Evolutionary conservation across 2,113 vertebrate genomes (phyloP).

Genomic region (Larimichthys polyactis): DNA sequence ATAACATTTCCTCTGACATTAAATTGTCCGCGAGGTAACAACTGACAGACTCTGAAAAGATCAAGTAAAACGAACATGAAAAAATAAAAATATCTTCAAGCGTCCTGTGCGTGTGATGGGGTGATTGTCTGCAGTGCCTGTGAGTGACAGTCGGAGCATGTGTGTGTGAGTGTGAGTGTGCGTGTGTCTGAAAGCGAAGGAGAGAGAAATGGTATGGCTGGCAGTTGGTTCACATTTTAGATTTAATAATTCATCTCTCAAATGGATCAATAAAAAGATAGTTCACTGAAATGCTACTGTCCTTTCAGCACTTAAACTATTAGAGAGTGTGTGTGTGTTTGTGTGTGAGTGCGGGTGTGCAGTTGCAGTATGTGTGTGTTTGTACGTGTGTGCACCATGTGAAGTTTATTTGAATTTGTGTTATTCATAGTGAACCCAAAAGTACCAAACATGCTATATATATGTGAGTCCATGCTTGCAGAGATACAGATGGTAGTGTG

Average conservation of each 20-base stretch:
- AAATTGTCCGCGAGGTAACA: neutral
- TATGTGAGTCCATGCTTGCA: too few species aligned
- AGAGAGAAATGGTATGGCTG: slow-evolving; percentile 16
- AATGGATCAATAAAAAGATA: slow-evolving; percentile 62
- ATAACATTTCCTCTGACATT: slow-evolving; percentile 6
- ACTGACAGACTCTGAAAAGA: slow-evolving; percentile 6
- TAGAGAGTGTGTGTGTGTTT: slow-evolving; percentile 10
- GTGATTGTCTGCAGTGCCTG: neutral
- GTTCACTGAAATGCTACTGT: slow-evolving; percentile 44
- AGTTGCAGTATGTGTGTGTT: slow-evolving; percentile 3
- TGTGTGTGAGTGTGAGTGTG: neutral
- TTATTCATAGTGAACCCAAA: neutral
- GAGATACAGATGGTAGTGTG: neutral
- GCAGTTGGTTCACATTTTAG: slow-evolving; percentile 46
- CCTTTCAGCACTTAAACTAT: slow-evolving; percentile 52
- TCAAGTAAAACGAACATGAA: slow-evolving; percentile 5
- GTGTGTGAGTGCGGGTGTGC: slow-evolving; percentile 9
- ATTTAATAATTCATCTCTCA: slow-evolving; percentile 61
- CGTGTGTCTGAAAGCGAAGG: neutral
- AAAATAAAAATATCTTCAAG: slow-evolving; percentile 4
- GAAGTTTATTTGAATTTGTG: neutral
- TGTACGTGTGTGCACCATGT: neutral
- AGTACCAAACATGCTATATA: neutral
- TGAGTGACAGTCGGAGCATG: neutral
- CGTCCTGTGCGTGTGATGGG: slow-evolving; percentile 6